A percentile compares a stretch with the other conserved stretches of the same genome.
phyloP scores from a whole-genome alignment of 2,888 invertebrate genomes.

The Busseola fusca region DNA sequence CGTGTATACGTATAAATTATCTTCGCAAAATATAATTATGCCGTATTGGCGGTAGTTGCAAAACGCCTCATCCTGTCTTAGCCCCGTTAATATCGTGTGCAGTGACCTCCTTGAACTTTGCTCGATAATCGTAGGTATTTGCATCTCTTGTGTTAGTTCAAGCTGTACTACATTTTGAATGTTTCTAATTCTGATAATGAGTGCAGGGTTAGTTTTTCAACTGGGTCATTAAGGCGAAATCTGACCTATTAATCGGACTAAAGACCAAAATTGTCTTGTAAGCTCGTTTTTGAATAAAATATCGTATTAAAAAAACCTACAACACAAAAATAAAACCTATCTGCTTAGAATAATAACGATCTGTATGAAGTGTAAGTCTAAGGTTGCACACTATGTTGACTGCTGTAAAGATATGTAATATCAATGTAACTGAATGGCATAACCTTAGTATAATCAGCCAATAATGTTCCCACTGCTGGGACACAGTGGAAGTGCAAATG shows the following conservation, averaged over 20 bases:
- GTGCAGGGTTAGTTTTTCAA: neutral
- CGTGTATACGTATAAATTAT: constrained; percentile 15
- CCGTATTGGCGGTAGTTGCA: constrained; percentile 22
- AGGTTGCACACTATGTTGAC: neutral
- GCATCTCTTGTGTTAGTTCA: constrained; percentile 30
- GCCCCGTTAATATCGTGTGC: constrained; percentile 26
- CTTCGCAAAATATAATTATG: constrained; percentile 17
- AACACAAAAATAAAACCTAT: neutral
- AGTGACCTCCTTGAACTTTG: constrained; percentile 44
- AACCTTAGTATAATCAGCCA: neutral
- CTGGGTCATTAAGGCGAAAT: neutral
- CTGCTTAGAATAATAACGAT: too few species aligned
- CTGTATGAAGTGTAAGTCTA: neutral
- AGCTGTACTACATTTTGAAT: constrained; percentile 12
- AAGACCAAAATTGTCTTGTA: neutral
- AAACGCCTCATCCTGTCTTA: constrained; percentile 48
- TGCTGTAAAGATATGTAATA: neutral
- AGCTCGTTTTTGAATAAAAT: neutral
- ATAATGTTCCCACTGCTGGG: neutral
- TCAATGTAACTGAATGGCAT: neutral
- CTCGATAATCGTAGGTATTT: constrained; percentile 52
- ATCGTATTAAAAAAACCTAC: neutral
- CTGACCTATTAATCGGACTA: neutral
- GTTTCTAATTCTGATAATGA: neutral
- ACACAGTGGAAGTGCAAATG: neutral